phyloP scores from a whole-genome alignment of 1,140 invertebrate genomes.

The Phthorimaea operculella region DNA sequence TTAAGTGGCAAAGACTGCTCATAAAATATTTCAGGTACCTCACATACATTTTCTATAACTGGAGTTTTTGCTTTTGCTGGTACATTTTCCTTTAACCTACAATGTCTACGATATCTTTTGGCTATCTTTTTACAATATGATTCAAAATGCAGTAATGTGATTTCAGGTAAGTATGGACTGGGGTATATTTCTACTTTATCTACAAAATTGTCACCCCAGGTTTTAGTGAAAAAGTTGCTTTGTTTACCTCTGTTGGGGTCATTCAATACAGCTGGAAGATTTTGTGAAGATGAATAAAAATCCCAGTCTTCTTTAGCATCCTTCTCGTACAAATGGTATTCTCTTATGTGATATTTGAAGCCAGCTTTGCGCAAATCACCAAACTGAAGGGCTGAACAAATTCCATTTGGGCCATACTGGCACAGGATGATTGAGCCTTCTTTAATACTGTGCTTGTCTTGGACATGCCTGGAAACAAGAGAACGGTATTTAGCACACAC shows the following conservation, averaged over 20 bases:
- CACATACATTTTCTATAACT: constrained; percentile 50
- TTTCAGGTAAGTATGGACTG: constrained; percentile 85
- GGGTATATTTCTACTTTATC: constrained; percentile 81
- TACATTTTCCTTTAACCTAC: constrained; percentile 60
- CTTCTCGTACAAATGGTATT: constrained; percentile 78
- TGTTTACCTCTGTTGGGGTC: constrained; percentile 93
- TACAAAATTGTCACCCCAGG: constrained; percentile 96
- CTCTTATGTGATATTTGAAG: constrained; percentile 87
- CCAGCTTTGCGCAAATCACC: constrained; percentile 90
- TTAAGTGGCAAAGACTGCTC: constrained; percentile 84
- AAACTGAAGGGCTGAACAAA: constrained; percentile 86
- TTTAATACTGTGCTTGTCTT: constrained; percentile 83
- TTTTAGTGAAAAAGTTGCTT: constrained; percentile 95
- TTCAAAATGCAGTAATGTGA: constrained; percentile 87
- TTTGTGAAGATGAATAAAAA: constrained; percentile 87
- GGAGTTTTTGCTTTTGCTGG: constrained; percentile 42
- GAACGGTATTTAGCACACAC: background rate
- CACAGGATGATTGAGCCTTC: constrained; percentile 92
- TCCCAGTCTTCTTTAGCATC: constrained; percentile 75
- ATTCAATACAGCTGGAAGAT: constrained; percentile 95
- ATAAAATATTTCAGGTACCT: constrained; percentile 90
- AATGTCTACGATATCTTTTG: constrained; percentile 71
- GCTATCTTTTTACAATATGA: constrained; percentile 87
- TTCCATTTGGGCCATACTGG: constrained; percentile 88
- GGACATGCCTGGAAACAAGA: constrained; percentile 74